A percentile compares a stretch with the other conserved stretches of the same genome.
Conservation (phyloP, 2,113 vertebrate genomes). For the Ctenomys sociabilis region DNA sequence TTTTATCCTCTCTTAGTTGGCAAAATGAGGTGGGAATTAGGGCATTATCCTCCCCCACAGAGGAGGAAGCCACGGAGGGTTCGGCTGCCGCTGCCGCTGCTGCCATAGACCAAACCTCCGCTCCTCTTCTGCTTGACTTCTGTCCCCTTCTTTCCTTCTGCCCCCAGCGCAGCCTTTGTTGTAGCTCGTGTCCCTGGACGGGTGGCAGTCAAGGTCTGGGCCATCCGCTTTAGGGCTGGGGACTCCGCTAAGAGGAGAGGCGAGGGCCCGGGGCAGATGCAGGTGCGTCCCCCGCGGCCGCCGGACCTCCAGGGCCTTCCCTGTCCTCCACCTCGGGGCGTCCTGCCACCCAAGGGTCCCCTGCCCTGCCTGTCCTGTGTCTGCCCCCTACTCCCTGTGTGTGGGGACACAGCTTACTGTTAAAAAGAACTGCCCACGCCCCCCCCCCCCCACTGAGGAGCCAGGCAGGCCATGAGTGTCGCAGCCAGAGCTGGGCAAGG, state of each 20-base stretch:
- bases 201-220: background rate
- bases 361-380: background rate
- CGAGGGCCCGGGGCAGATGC: background rate
- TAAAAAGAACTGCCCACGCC: background rate
- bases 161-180: background rate
- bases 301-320: background rate
- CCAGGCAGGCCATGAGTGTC: background rate
- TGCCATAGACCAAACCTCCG: background rate
- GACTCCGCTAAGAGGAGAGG: background rate
- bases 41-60: background rate
- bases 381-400: background rate
- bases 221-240: background rate
- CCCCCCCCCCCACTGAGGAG: background rate
- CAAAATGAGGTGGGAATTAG: conserved; percentile 49
- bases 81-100: background rate
- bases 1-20: conserved; percentile 43
- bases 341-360: conserved; percentile 16
- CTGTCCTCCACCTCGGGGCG: background rate
- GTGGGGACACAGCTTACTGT: background rate
- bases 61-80: background rate
- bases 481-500: background rate
- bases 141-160: background rate
- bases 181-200: background rate
- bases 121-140: background rate
- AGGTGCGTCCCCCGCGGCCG: no score